These are phyloP conservation scores for Tinamus guttatus DNA, from an alignment of 2,113 vertebrate genomes.

Conservation along the genomic window DNA sequence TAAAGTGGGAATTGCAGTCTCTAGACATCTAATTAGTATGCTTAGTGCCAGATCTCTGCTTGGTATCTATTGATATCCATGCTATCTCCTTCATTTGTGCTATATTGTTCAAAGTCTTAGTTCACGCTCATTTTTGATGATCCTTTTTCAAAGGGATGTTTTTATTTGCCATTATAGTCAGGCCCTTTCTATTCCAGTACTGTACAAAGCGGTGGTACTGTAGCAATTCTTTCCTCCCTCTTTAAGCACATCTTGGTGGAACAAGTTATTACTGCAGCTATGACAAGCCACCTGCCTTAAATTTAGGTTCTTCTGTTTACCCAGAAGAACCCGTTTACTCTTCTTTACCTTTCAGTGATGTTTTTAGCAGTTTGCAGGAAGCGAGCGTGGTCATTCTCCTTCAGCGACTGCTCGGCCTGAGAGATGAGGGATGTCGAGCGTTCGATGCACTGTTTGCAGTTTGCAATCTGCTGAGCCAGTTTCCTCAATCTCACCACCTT, in stretches of 20 bases:
- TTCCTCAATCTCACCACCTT: conserved; percentile 93
- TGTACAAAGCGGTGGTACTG: background rate
- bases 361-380: conserved; percentile 97
- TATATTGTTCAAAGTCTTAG: background rate
- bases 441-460: conserved; percentile 98
- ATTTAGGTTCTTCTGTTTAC: background rate
- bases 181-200: background rate
- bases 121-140: background rate
- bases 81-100: background rate
- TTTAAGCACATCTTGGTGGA: background rate
- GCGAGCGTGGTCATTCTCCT: conserved; percentile 92
- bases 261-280: background rate
- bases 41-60: background rate
- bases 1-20: background rate
- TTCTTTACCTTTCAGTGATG: conserved; percentile 91
- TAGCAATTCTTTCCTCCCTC: background rate
- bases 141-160: background rate
- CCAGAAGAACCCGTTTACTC: background rate
- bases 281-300: background rate
- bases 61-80: background rate
- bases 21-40: background rate
- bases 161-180: background rate
- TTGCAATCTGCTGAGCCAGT: conserved; percentile 94
- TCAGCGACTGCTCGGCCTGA: conserved; percentile 95
- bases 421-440: conserved; percentile 94